Evolutionary conservation across 2,888 invertebrate species (phyloP), one percentile per base, ranked within the genome.

Genomic region (Plagodis pulveraria): DNA sequence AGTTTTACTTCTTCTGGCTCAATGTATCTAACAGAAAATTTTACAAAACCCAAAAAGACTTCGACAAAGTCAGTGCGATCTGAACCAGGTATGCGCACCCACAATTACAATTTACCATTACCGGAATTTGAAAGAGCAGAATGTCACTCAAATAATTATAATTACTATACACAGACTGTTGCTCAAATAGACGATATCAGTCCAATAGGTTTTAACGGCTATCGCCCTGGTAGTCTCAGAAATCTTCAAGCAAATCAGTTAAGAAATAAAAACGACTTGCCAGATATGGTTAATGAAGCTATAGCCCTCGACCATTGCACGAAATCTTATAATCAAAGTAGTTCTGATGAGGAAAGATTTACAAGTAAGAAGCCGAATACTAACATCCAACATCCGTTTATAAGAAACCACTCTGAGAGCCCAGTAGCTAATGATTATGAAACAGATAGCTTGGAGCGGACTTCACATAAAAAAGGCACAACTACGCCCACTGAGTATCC

Each of bases 371-470:
- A 66, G 48, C 59, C 66, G 41, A 77, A 72, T 42, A 65, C 62
- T 38, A 57, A 64, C 34, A 69, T 63, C 42, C 61, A 69, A 80
- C 89, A 74, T 78, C 77, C 38, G 72, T 92, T 45, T 79, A 83
- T 72, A 77, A 78, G 81, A 72, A 80, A 80, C 53, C 76, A 68
- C 63, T 80, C 87, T 9, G 90, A 88, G 40, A 89, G 86, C 65
- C 85, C 87, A 11, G 80, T 91, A 49, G 93, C 92, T 35, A 94
- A 94, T 50, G 96, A 96, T 77, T 96, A 96, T 67, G 96, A 96
- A 78, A 94, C 95, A 0, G 96, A 96, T 71, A 96, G 96, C 77
- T 88, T 96, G 65, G 96, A 96, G 84, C 90, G 96, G 65, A 91
- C 93, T 59, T 86, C 90, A 12, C 85, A 86, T 52, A 90, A 89